Evolutionary conservation across 2,113 vertebrate species (phyloP), one percentile per base, ranked within the genome.

Genomic region (Actenoides lindsayi): DNA sequence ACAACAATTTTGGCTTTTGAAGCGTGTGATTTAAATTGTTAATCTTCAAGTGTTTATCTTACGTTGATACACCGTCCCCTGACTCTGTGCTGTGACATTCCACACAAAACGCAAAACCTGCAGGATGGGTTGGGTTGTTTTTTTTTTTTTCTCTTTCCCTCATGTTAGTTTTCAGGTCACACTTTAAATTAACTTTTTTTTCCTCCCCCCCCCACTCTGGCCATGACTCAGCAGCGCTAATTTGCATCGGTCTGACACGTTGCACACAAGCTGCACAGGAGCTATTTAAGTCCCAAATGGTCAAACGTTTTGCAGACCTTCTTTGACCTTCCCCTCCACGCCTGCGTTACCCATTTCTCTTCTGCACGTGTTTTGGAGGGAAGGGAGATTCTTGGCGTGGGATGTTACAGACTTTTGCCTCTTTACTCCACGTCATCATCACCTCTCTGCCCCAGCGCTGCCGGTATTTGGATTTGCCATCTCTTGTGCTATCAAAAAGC

Each of bases 141-240:
- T 68, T 81, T 50, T 91, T 28, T 39, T 73, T 73, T 71, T 57
- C 89, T 27, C n/a, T 60, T 73, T 79, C 30, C 35, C 18, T 88
- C 48, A 3, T 1, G 1, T 50, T 13, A 62, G 51, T 80, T 95
- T 60, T 57, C 13, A 6, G 75, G 53, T 74, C 76, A 86, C 42
- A 71, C 33, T 65, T 84, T 39, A 89, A 94, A 64, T 35, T 21
- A 46, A 28, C 21, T 37, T 70, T 65, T 16, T 42, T 42, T 42
- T 39, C 24, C 41, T 3, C 46, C 48, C 5, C 41, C 3, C 46
- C 48, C 5, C 3, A 2, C 20, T 70, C 54, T 24, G 65, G 64
- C 92, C 83, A 7, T 86, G 91, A 91, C 89, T 84, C 89, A 93
- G 89, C 89, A 85, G 16, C 4, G 53, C 18, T 70, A 20, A 93